Conservation (phyloP, 1,140 invertebrate species). For the Papilio helenus region DNA sequence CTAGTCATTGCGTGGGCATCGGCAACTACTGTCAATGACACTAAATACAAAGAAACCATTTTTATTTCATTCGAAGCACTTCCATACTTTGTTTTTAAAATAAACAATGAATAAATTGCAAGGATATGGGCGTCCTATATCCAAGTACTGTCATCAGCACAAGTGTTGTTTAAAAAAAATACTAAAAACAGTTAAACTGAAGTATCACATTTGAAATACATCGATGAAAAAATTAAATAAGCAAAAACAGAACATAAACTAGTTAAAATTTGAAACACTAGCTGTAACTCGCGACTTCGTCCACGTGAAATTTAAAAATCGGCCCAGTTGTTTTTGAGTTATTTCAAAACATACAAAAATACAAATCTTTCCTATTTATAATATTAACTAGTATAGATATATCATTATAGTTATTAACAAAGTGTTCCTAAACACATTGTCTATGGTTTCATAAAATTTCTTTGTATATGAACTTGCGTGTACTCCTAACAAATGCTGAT, state of each 20-base stretch:
- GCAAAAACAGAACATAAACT: not conserved
- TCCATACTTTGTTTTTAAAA: slow-evolving; percentile 29
- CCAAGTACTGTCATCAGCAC: not conserved
- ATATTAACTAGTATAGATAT: too few species aligned
- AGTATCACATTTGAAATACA: not conserved
- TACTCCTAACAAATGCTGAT: not conserved
- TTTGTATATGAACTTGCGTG: not conserved
- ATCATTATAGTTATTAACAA: too few species aligned
- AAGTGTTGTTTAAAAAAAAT: not conserved
- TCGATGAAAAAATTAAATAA: not conserved
- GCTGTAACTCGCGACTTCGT: too few species aligned
- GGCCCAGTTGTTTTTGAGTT: too few species aligned
- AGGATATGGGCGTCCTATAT: slow-evolving; percentile 5
- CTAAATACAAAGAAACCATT: slow-evolving; percentile 39
- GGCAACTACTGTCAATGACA: slow-evolving; percentile 6
- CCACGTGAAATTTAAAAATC: too few species aligned
- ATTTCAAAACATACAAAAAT: too few species aligned
- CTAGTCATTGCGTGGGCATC: slow-evolving; percentile 2
- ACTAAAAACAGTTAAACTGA: not conserved
- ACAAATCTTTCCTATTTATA: too few species aligned
- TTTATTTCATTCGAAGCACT: slow-evolving; percentile 20
- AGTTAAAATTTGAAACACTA: too few species aligned
- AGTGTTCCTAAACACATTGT: not conserved
- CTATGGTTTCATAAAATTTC: not conserved
- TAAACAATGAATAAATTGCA: slow-evolving; percentile 43